Evolutionary conservation across 2,113 vertebrate genomes (phyloP).

Genomic region (Bufo bufo): DNA sequence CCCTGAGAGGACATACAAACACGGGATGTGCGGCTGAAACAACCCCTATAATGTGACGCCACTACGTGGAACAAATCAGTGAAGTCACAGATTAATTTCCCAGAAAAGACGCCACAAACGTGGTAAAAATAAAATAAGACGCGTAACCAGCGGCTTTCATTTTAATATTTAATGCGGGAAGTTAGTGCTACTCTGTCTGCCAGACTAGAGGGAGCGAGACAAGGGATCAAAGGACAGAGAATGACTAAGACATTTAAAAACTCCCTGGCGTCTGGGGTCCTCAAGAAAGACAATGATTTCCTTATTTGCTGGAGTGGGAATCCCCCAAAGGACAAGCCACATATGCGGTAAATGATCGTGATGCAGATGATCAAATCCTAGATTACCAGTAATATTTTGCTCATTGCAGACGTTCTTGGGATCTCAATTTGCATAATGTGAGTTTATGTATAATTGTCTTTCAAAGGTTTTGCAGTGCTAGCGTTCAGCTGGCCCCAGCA

Average conservation of each 20-base stretch:
- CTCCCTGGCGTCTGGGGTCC: slow-evolving; percentile 38
- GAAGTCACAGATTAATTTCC: neutral
- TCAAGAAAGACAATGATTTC: slow-evolving; percentile 34
- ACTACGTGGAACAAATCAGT: neutral
- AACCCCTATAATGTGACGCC: neutral
- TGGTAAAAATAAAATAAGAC: neutral
- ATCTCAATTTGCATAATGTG: neutral
- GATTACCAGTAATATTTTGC: slow-evolving; percentile 18
- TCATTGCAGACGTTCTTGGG: neutral
- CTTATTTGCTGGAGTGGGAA: slow-evolving; percentile 25
- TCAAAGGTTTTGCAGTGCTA: neutral
- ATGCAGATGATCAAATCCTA: neutral
- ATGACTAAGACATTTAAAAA: slow-evolving; percentile 31
- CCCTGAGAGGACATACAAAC: neutral
- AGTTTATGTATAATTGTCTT: neutral
- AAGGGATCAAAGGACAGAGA: slow-evolving; percentile 45
- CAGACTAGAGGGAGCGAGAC: slow-evolving; percentile 22
- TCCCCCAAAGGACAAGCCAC: neutral
- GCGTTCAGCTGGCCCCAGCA: neutral
- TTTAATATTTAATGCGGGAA: slow-evolving; percentile 32
- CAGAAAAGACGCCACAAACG: neutral
- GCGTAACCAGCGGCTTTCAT: neutral
- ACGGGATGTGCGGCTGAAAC: neutral
- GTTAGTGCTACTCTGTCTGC: slow-evolving; percentile 9
- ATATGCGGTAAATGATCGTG: slow-evolving; percentile 6